These are phyloP conservation scores for Drosophila sordidula DNA, from an alignment of 2,888 invertebrate genomes.

Conservation along the genomic window DNA sequence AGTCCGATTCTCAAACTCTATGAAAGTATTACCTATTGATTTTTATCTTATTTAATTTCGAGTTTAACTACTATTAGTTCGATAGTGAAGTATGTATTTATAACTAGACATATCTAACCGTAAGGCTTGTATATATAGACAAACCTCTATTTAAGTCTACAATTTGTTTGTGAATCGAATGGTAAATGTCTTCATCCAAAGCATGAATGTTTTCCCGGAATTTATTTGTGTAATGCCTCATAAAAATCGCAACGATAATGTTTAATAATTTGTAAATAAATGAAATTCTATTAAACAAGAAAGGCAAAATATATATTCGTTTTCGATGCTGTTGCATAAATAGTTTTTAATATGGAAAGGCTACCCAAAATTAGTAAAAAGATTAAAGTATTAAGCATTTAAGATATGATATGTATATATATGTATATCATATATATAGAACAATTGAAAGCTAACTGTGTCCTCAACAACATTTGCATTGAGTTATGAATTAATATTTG, in stretches of 20 bases:
- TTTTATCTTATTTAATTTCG: slow-evolving; percentile 44
- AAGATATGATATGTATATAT: slow-evolving; percentile 14
- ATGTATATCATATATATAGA: slow-evolving; percentile 44
- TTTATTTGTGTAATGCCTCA: slow-evolving; percentile 44
- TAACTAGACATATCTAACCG: slow-evolving; percentile 47
- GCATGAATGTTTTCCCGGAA: slow-evolving; percentile 53
- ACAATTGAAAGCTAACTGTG: slow-evolving; percentile 59
- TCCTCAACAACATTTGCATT: slow-evolving; percentile 37
- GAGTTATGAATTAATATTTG: slow-evolving; percentile 34
- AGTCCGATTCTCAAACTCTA: slow-evolving; percentile 57
- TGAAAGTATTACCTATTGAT: slow-evolving; percentile 77
- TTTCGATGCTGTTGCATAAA: slow-evolving; percentile 59
- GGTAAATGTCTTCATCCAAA: slow-evolving; percentile 43
- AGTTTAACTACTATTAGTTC: slow-evolving; percentile 56
- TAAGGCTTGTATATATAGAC: slow-evolving; percentile 57
- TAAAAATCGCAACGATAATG: slow-evolving; percentile 53
- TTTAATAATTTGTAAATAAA: slow-evolving; percentile 40
- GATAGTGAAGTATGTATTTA: slow-evolving; percentile 46
- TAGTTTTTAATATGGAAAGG: slow-evolving; percentile 37
- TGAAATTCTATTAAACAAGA: slow-evolving; percentile 6
- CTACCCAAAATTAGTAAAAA: slow-evolving; percentile 46
- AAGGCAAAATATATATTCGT: slow-evolving; percentile 15
- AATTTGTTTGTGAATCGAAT: slow-evolving; percentile 14
- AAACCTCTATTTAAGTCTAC: slow-evolving; percentile 10
- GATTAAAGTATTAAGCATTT: slow-evolving; percentile 27